Evolutionary conservation across 2,113 vertebrate species (phyloP), one percentile per base, ranked within the genome.

Genomic region (Dryoscopus gambensis): DNA sequence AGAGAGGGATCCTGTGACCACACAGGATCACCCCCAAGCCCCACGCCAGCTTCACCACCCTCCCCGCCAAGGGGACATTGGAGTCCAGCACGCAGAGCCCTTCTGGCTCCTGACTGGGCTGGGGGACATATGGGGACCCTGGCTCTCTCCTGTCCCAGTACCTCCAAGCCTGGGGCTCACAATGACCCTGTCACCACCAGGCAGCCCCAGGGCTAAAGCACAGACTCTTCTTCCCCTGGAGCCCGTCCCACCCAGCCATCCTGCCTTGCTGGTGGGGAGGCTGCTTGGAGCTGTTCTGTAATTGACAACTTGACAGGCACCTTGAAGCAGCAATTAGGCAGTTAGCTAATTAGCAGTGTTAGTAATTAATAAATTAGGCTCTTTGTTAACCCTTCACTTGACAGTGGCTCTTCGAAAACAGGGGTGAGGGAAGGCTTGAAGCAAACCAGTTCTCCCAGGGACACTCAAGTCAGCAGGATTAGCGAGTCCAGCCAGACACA

Each of bases 101-200:
- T 60, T 14, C 24, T 10, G 7, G 10, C 33, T 44, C 28, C 50
- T 15, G 33, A 15, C 21, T 39, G 21, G 33, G 6, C 33, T 40
- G 7, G 8, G 9, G 10, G 40, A n/a, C 39, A n/a, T 12, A 16
- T 0, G 1, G 6, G 5, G 5, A 49, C 6, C 9, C 9, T 21
- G 31, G 8, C 8, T 49, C 40, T 77, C 11, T 63, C n/a, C 15
- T 44, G 31, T 13, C 35, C 63, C n/a, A 7, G 13, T 10, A 5
- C 7, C 16, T 30, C 39, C 27, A 27, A 19, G 6, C 9, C 20
- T 11, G 12, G 6, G 7, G 21, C 37, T 84, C 69, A 50, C 35
- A 62, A 13, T 25, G 46, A 10, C 17, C 21, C 25, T 25, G 0
- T 6, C 50, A 40, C 50, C 17, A 31, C 6, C 33, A 52, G 12